Evolutionary conservation across 2,113 vertebrate species (phyloP), one percentile per base, ranked within the genome.

Genomic region (Callorhinus ursinus): DNA sequence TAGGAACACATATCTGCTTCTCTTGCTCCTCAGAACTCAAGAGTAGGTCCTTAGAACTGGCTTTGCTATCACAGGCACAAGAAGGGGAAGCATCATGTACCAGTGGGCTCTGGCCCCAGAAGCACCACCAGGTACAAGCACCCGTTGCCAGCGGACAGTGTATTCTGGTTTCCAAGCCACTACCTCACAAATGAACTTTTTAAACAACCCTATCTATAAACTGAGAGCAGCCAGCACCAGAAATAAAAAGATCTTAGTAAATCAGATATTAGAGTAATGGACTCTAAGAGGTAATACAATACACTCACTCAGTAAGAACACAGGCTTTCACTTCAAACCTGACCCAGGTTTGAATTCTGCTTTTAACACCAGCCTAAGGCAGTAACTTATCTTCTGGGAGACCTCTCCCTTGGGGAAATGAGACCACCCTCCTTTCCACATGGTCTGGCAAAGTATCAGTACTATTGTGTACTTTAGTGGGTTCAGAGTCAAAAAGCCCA

Each of bases 211-310:
- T n/a, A 51, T 94, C 77, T 82, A 69, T 55, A 89, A 87, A 74
- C 74, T 42, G 76, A 84, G 18, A 11, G 36, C 24, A 95, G 59
- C 36, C n/a, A 81, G 86, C 31, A 93, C 31, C 83, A 92, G 33
- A 89, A 93, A 96, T 36, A 67, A 69, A 96, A 83, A 93, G 88
- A 88, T 57, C 88, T 91, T 7, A 89, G 72, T 92, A 86, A 93
- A 92, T 83, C 82, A 97, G 90, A 61, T 88, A 92, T 87, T 83
- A 88, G 0, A 93, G 77, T 65, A 90, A 79, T 18, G 14, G 61
- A 57, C 65, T 94, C 89, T 95, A 77, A 94, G 71, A 77, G 31
- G 89, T 88, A 83, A 88, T 19, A 36, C 10, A 69, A 91, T 36
- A 72, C 11, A 49, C 31, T 51, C 10, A 39, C 22, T 63, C 16